Base-by-base conservation (phyloP, 2,797 vertebrate species). In the Etheostoma perlongum region DNA sequence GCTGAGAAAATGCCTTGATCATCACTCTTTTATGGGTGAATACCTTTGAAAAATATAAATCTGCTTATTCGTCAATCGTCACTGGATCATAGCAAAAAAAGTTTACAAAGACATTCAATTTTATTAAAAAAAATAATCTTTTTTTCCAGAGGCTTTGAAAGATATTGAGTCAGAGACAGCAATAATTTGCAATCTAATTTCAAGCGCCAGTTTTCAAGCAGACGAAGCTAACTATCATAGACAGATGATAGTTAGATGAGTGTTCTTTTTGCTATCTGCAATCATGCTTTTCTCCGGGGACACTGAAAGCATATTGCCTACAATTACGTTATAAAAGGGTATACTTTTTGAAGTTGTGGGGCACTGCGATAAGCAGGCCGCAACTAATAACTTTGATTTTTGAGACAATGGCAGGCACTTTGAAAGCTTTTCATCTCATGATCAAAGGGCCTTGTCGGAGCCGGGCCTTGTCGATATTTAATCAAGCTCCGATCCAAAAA, bases 401-500 rank as follows among this genome's bases (percentile, higher is more conserved):
- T 63, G 71, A 81, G 78, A 88, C 73, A 83, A 84, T 82, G 80
- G 84, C 7, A 76, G 62, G 67, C 81, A 51, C 79, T 77, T 73
- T 88, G 74, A 89, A 72, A 79, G 74, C 84, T 69, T 84, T 82
- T 85, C 84, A 73, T 82, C 80, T 77, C 1, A 0, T 54, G 78
- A 85, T n/a, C n/a, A n/a, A n/a, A n/a, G n/a, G n/a, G n/a, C n/a
- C n/a, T n/a, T n/a, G n/a, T n/a, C n/a, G 23, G 85, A 82, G 48
- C n/a, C 12, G 10, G 25, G 60, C 70, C 72, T 19, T 69, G 85
- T 89, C 88, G 85, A 90, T 89, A 89, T 86, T 84, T 91, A 85
- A 88, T 88, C 87, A 89, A 72, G 78, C 78, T 72, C 64, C 27
- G 72, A 78, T 88, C 81, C 67, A 8, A 78, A 76, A 72, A 89